Evolutionary conservation across 2,888 invertebrate genomes (phyloP), one percentile per base, ranked within the genome.

Genomic region (Thumatha senex): DNA sequence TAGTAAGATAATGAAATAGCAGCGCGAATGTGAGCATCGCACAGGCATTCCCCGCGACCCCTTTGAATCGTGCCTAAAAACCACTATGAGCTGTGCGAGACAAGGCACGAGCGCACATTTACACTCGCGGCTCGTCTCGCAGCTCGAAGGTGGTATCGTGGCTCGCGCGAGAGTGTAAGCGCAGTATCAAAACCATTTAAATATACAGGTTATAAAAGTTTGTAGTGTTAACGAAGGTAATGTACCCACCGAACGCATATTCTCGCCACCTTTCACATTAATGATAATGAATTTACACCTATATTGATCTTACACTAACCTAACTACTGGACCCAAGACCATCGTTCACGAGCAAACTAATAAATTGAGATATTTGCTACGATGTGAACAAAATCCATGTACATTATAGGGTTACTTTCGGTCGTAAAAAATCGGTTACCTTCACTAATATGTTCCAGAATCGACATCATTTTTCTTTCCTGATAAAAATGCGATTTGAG

Each of bases 271-370:
- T 48, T 80, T 77, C 80, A 74, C 76, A 75, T 78, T 78, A 78
- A 80, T 71, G 79, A 64, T 82, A 79, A 82, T 80, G 73, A 80
- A 81, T 74, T 76, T 69, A 70, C 67, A 60, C 51, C 51, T 54
- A 66, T 77, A 78, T 76, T 69, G 77, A 76, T 74, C 70, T 65
- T 59, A 54, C 58, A 72, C 71, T 74, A 72, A 64, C 63, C 67
- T 57, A 48, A 52, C 46, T 51, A 61, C 41, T 45, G 51, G 38
- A 43, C 48, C 60, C 63, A 54, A 58, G 52, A 50, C 42, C 45
- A 54, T 58, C 57, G 52, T 61, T 63, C 40, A 40, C 49, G 53
- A 51, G 42, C 48, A 51, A 48, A 58, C 58, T 65, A 63, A 67
- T 67, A 70, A 58, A 72, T 63, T 67, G 55, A 53, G 57, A 62